Base-by-base conservation (phyloP, 2,888 invertebrate species). In the Drosophila anceps region DNA sequence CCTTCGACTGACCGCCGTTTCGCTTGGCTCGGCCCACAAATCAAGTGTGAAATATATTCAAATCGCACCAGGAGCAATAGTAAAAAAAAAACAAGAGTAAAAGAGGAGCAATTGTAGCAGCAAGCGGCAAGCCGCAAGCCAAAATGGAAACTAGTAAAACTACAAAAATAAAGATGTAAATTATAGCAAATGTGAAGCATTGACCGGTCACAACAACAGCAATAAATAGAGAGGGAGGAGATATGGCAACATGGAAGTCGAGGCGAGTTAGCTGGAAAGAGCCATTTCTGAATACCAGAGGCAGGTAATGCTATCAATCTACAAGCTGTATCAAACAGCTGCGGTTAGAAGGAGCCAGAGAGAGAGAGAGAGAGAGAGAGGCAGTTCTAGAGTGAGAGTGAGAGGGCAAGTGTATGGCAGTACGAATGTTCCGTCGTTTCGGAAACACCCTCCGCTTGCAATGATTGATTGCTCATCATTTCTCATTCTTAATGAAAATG, bases 401-500 rank as follows among this genome's bases (percentile, higher is more conserved):
- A 43, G 60, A 29, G 39, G 41, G 50, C 35, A n/a, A 51, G 46
- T 41, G 46, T 59, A 37, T 48, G 48, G 39, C 58, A 62, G 33
- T 48, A 41, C 39, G 57, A 68, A 55, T 55, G 65, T 64, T 65
- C 37, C 61, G 69, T 69, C 67, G 82, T 79, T 81, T 72, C 62
- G 83, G 92, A 88, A 92, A 92, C 91, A 92, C 92, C 92, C 93
- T 92, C 92, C 90, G 88, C 83, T 84, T 79, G 67, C 86, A 91
- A 92, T 93, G 93, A 93, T 93, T 93, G 93, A 93, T 93, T 93
- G 92, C 91, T 93, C 93, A 91, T 93, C 93, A 93, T 93, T 93
- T 93, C 92, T 93, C 92, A 93, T 92, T 92, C 93, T 93, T 93
- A 93, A 93, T 93, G 93, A 93, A 93, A 93, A 93, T 93, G 93